Conservation (phyloP, 2,113 vertebrate species). For the Pedetes capensis region DNA sequence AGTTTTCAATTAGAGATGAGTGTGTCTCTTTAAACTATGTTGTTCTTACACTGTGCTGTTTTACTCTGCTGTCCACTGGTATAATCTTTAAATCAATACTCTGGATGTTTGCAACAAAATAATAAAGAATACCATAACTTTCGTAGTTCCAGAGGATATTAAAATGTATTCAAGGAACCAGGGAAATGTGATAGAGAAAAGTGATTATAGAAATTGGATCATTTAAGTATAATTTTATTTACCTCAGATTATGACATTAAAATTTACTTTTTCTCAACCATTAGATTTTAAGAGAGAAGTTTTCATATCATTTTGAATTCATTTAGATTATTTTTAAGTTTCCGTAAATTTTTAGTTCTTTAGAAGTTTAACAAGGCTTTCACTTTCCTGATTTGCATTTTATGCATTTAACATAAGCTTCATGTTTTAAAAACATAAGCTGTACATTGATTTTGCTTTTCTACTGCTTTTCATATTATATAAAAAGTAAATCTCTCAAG, state of each 20-base stretch:
- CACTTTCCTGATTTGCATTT: slow-evolving; percentile 16
- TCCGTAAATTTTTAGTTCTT: background rate
- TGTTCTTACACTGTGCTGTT: background rate
- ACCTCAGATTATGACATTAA: background rate
- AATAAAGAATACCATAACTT: background rate
- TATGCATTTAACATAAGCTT: slow-evolving; percentile 25
- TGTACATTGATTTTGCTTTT: background rate
- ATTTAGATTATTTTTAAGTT: slow-evolving; percentile 4
- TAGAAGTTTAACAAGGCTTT: slow-evolving; percentile 42
- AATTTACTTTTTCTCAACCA: slow-evolving; percentile 24
- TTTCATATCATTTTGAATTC: slow-evolving; percentile 27
- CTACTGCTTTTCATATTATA: background rate
- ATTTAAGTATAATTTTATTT: background rate
- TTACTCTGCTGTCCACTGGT: background rate
- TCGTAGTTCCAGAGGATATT: slow-evolving; percentile 7
- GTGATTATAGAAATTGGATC: background rate
- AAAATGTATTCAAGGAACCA: background rate
- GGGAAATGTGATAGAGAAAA: background rate
- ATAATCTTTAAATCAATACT: slow-evolving; percentile 24
- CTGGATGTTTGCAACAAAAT: background rate
- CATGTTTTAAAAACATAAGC: slow-evolving; percentile 9
- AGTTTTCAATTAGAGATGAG: slow-evolving; percentile 2
- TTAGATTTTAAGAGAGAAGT: background rate
- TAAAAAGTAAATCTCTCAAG: background rate
- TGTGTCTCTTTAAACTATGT: background rate